Percentiles rank a stretch among this genome's conserved stretches.
These are phyloP conservation scores for Tachuris rubrigastra DNA, from an alignment of 2,113 vertebrate genomes.

Conservation along the genomic window DNA sequence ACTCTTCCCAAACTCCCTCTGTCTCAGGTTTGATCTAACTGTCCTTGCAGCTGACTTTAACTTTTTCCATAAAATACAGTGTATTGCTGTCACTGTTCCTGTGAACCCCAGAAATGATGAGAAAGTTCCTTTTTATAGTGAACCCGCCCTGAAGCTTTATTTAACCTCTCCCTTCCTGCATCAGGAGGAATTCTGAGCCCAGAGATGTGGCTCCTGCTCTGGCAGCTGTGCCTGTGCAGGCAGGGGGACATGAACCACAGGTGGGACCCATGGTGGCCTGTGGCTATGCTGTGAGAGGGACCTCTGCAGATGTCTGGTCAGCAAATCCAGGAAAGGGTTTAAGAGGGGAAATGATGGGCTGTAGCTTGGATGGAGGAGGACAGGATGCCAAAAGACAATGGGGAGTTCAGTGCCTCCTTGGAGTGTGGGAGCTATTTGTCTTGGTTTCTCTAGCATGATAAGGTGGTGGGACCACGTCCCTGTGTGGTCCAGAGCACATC, in stretches of 20 bases:
- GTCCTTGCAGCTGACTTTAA: background rate
- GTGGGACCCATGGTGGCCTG: background rate
- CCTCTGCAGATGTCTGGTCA: background rate
- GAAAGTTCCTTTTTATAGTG: background rate
- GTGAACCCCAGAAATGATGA: background rate
- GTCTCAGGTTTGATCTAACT: background rate
- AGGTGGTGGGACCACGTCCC: background rate
- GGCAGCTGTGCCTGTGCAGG: background rate
- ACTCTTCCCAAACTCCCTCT: background rate
- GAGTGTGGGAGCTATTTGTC: background rate
- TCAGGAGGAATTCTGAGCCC: background rate
- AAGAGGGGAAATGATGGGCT: background rate
- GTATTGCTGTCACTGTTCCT: rapidly evolving
- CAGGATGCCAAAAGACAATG: background rate
- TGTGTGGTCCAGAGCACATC: background rate
- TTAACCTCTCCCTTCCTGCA: background rate
- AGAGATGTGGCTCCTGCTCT: background rate
- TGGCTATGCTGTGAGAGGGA: background rate
- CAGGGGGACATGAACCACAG: background rate
- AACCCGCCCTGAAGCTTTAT: background rate
- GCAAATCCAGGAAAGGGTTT: rapidly evolving
- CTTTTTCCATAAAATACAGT: background rate
- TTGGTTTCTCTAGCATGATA: background rate
- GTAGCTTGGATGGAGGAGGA: background rate
- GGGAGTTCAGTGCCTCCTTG: background rate